These are phyloP conservation scores for Dryomyza anilis DNA, from an alignment of 2,888 invertebrate species.

Conservation along the genomic window DNA sequence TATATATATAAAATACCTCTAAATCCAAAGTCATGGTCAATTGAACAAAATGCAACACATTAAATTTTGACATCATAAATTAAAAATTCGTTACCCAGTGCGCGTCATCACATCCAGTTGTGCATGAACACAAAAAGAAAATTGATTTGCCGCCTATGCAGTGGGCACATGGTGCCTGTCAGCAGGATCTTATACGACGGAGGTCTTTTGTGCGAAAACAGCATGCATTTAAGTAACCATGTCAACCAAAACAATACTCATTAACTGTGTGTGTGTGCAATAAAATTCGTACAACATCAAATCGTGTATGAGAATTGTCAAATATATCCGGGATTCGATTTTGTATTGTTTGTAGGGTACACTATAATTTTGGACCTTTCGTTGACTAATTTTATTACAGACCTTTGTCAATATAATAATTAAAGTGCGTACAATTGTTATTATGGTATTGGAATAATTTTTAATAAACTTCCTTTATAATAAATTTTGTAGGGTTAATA, in stretches of 20 bases:
- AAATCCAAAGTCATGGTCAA: slow-evolving; percentile 35
- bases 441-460: no score
- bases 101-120: neutral
- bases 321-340: no score
- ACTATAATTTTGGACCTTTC: no score
- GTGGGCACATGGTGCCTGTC: neutral
- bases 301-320: no score
- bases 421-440: no score
- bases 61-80: slow-evolving; percentile 33
- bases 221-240: slow-evolving; percentile 3
- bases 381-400: no score
- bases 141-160: slow-evolving; percentile 5
- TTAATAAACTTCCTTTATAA: no score
- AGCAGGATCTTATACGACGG: neutral
- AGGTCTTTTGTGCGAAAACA: neutral
- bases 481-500: no score
- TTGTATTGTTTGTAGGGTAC: no score
- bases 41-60: slow-evolving; percentile 38
- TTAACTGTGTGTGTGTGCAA: slow-evolving; percentile 3
- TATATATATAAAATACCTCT: no score
- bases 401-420: no score
- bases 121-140: neutral
- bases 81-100: slow-evolving; percentile 34
- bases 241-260: slow-evolving; percentile 13
- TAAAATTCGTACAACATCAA: no score